These are phyloP conservation scores for Enteromius anoplus DNA, from an alignment of 2,797 vertebrate species.

Conservation along the genomic window DNA sequence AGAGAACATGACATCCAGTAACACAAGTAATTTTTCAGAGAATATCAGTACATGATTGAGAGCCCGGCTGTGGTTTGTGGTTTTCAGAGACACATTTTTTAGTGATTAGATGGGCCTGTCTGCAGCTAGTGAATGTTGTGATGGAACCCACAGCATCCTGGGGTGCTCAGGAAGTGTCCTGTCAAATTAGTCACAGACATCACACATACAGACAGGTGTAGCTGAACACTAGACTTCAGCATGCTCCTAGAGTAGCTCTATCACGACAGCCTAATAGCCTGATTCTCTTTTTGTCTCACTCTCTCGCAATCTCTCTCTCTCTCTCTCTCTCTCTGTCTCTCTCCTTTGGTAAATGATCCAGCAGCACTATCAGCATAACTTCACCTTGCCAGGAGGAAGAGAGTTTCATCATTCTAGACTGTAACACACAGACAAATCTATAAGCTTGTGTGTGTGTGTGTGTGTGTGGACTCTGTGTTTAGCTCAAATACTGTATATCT, in stretches of 20 bases:
- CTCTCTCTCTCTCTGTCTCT: background rate
- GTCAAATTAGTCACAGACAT: constrained; percentile 45
- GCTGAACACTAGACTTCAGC: constrained; percentile 33
- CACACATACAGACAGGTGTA: constrained; percentile 35
- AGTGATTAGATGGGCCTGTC: constrained; percentile 24
- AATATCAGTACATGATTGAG: constrained; percentile 23
- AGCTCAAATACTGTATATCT: background rate
- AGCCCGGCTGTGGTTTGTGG: constrained; percentile 2
- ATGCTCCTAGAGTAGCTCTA: background rate
- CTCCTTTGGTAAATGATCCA: constrained; percentile 32
- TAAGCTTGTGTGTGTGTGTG: background rate
- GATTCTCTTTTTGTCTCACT: background rate
- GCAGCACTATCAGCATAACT: constrained; percentile 28
- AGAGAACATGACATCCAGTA: background rate
- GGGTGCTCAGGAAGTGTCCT: constrained; percentile 32
- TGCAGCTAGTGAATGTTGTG: constrained; percentile 26
- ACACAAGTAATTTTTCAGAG: constrained; percentile 18
- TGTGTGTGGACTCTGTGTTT: background rate
- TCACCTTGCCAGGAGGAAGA: constrained; percentile 34
- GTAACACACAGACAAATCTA: background rate
- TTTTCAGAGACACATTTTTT: constrained; percentile 22
- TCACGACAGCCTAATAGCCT: constrained; percentile 24
- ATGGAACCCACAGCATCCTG: constrained; percentile 26
- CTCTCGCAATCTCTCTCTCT: background rate
- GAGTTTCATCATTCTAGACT: constrained; percentile 36